Percentiles rank a stretch among this genome's conserved stretches.
Conservation (phyloP, 2,888 invertebrate genomes). For the Drosophila borborema region DNA sequence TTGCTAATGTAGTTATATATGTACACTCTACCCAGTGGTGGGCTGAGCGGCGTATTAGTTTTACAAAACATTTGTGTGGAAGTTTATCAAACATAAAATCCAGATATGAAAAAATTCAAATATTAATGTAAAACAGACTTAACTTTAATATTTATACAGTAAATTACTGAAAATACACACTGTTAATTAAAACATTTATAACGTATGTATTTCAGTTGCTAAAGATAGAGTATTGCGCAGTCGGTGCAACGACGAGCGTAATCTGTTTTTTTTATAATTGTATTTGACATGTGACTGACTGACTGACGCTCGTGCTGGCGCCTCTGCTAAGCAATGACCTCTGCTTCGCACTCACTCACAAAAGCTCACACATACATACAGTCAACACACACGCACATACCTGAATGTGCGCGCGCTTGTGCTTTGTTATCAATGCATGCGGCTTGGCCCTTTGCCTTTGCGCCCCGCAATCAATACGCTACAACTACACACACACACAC, state of each 20-base stretch:
- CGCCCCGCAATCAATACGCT: constrained; percentile 30
- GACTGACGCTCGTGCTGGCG: constrained; percentile 30
- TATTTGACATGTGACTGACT: constrained; percentile 39
- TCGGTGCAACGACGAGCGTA: constrained; percentile 1
- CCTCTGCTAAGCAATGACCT: constrained; percentile 51
- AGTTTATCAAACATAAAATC: neutral
- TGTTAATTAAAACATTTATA: too few relatives aligned
- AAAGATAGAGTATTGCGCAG: constrained; percentile 11
- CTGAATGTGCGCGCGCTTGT: constrained; percentile 15
- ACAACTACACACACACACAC: neutral
- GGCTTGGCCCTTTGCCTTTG: constrained; percentile 14
- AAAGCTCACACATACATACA: constrained; percentile 3
- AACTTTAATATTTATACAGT: too few relatives aligned
- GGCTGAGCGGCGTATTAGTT: constrained; percentile 1
- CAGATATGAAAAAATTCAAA: neutral
- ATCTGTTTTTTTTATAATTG: constrained; percentile 5
- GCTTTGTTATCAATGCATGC: constrained; percentile 47
- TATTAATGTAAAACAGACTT: too few relatives aligned
- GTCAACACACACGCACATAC: constrained; percentile 10
- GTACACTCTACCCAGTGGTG: neutral
- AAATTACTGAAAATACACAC: too few relatives aligned
- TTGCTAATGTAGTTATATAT: constrained; percentile 3
- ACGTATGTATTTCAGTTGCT: neutral
- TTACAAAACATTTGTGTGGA: neutral
- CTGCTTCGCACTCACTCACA: constrained; percentile 25